phyloP scores from a whole-genome alignment of 2,888 invertebrate genomes.

The Calameuta idolon region DNA sequence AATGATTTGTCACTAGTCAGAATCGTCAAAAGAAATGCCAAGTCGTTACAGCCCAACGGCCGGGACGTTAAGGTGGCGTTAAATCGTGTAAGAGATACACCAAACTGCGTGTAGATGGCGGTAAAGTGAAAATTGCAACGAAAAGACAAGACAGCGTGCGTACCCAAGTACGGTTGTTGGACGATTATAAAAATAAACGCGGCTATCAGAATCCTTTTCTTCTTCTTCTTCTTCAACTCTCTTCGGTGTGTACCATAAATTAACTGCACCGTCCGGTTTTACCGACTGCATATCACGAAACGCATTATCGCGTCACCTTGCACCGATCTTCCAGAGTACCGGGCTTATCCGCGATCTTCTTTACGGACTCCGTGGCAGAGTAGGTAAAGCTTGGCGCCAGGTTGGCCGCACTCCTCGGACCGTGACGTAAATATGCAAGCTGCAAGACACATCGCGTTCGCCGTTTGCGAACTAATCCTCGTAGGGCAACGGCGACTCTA shows the following conservation, averaged over 20 bases:
- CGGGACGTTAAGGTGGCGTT: no score
- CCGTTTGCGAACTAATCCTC: constrained; percentile 12
- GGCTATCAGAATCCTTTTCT: not conserved
- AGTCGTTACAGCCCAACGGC: no score
- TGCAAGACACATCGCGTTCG: constrained; percentile 52
- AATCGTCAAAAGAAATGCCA: not conserved
- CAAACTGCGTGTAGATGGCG: no score
- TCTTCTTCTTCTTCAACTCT: not conserved
- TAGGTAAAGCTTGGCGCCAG: constrained; percentile 40
- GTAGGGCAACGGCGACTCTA: not conserved
- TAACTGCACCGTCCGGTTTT: not conserved
- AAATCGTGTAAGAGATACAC: no score
- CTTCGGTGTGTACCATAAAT: not conserved
- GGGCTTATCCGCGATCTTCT: not conserved
- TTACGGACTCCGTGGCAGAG: not conserved
- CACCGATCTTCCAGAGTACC: not conserved
- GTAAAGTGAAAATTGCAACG: no score
- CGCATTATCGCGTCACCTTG: constrained; percentile 12
- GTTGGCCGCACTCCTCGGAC: constrained; percentile 47
- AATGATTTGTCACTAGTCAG: not conserved
- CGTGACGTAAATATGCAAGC: constrained; percentile 62
- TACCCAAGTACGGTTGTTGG: no score
- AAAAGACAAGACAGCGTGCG: no score
- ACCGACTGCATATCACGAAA: constrained; percentile 15
- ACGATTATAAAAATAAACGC: not conserved